Percentiles rank a stretch among this genome's conserved stretches.
These are phyloP conservation scores for Caenorhabditis sp. DNA, from an alignment of 2,888 invertebrate genomes.

Conservation along the genomic window DNA sequence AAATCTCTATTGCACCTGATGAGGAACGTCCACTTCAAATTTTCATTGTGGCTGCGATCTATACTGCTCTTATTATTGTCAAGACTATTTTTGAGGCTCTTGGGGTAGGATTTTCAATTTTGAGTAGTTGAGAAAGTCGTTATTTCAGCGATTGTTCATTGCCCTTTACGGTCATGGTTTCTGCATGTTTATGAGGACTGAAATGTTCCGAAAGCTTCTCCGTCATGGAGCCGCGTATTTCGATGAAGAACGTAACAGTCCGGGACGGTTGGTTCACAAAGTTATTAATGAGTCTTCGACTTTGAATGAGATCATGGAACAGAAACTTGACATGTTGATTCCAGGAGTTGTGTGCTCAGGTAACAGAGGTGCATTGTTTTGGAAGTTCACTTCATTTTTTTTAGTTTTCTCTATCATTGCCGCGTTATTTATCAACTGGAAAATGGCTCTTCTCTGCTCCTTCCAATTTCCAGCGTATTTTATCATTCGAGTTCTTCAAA, in stretches of 20 bases:
- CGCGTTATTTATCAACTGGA: constrained; percentile 81
- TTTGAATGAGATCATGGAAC: constrained; percentile 79
- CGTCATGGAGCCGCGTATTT: constrained; percentile 81
- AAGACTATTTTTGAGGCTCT: constrained; percentile 82
- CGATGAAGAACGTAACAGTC: constrained; percentile 79
- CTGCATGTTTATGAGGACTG: constrained; percentile 75
- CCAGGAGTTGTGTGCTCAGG: constrained; percentile 79
- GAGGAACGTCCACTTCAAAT: constrained; percentile 72
- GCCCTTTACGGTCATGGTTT: constrained; percentile 81
- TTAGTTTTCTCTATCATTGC: constrained; percentile 73
- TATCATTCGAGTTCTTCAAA: constrained; percentile 76
- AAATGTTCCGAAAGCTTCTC: constrained; percentile 79
- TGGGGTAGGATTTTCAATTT: constrained; percentile 67
- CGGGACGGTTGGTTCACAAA: constrained; percentile 77
- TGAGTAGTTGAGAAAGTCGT: too few relatives aligned
- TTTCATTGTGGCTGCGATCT: constrained; percentile 78
- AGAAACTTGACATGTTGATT: constrained; percentile 79
- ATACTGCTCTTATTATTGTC: constrained; percentile 79
- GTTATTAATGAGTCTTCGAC: constrained; percentile 79
- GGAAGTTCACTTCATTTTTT: too few relatives aligned
- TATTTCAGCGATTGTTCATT: constrained; percentile 77
- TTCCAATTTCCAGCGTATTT: constrained; percentile 82
- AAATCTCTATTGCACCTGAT: constrained; percentile 77
- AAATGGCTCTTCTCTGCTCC: constrained; percentile 78
- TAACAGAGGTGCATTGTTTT: background rate